phyloP scores from a whole-genome alignment of 2,797 vertebrate species.

The Furcifer pardalis region DNA sequence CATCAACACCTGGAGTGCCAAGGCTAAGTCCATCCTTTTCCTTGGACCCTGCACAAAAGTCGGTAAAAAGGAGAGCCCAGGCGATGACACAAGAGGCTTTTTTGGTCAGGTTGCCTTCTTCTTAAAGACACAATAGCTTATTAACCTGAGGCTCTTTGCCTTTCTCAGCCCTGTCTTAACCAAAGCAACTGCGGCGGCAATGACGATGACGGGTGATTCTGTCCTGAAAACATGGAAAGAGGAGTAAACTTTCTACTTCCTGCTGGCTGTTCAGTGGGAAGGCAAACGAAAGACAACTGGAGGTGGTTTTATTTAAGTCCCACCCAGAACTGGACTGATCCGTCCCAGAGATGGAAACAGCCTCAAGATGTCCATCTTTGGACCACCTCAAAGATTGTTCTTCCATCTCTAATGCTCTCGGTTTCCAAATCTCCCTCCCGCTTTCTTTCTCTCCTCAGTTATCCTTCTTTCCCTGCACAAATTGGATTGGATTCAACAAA shows the following conservation, averaged over 20 bases:
- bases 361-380: background rate
- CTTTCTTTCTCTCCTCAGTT: background rate
- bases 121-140: constrained; percentile 67
- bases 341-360: background rate
- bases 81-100: background rate
- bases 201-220: constrained; percentile 42
- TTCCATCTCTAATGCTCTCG: too few relatives aligned
- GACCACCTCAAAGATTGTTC: too few relatives aligned
- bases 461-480: background rate
- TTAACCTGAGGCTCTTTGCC: constrained; percentile 43
- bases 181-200: background rate
- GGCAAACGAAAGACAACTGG: too few relatives aligned
- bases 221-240: constrained; percentile 31
- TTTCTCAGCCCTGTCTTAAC: constrained; percentile 19
- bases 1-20: too few relatives aligned
- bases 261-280: constrained; percentile 64
- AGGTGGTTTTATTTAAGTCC: too few relatives aligned
- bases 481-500: background rate
- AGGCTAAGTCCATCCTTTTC: constrained; percentile 53
- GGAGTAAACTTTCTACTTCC: background rate
- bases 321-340: background rate
- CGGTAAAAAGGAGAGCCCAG: constrained; percentile 36
- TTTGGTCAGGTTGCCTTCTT: constrained; percentile 58
- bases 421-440: too few relatives aligned
- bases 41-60: constrained; percentile 64